Evolutionary conservation across 2,888 invertebrate species (phyloP).

Genomic region (Sphecodes monilicornis): DNA sequence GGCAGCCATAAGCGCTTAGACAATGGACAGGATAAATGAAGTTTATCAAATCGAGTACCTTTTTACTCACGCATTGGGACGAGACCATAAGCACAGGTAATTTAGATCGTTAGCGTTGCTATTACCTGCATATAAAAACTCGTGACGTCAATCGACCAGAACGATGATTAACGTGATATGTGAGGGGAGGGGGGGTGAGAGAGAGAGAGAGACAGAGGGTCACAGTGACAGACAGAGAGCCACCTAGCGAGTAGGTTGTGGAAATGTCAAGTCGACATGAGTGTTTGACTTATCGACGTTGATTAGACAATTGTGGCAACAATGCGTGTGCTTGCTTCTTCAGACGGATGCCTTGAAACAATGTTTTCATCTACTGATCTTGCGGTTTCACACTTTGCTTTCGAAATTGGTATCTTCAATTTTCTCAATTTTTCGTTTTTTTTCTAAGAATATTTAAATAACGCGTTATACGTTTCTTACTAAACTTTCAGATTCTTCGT

Average conservation of each 20-base stretch:
- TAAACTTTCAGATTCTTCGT: not conserved
- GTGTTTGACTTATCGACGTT: slow-evolving; percentile 20
- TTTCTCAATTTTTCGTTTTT: not conserved
- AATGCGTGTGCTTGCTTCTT: not conserved
- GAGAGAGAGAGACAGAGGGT: not conserved
- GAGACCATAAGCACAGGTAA: slow-evolving; percentile 18
- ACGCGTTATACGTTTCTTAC: not conserved
- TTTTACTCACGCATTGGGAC: slow-evolving; percentile 13
- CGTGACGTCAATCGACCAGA: slow-evolving; percentile 17
- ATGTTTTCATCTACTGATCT: not conserved
- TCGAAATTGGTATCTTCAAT: not conserved
- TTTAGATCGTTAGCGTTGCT: slow-evolving; percentile 15
- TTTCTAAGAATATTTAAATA: not conserved
- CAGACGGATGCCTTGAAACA: not conserved
- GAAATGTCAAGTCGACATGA: slow-evolving; percentile 1
- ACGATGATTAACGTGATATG: not conserved
- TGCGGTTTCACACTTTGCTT: not conserved
- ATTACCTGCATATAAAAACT: slow-evolving; percentile 21
- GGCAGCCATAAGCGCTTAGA: not conserved
- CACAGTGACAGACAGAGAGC: not conserved
- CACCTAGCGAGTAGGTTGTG: slow-evolving; percentile 13
- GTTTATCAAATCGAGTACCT: slow-evolving; percentile 1
- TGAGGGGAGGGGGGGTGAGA: not conserved
- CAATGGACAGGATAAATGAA: not conserved
- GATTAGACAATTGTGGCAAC: slow-evolving; percentile 12